phyloP scores from a whole-genome alignment of 2,888 invertebrate genomes.

The Rhagium mordax region DNA sequence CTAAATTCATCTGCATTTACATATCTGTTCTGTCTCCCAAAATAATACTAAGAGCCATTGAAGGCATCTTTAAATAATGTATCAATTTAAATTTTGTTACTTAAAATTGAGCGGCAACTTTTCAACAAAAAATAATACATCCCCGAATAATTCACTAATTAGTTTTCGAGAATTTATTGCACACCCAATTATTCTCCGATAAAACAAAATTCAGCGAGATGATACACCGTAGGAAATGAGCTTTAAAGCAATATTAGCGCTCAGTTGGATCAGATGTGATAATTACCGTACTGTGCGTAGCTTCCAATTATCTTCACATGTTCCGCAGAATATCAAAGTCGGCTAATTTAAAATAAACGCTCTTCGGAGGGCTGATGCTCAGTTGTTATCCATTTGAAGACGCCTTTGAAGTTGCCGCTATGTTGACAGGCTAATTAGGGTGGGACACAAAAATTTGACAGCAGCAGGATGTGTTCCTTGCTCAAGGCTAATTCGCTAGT shows the following conservation, averaged over 20 bases:
- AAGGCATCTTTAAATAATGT: no score
- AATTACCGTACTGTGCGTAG: conserved; percentile 49
- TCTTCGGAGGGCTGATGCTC: conserved; percentile 55
- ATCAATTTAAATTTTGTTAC: neutral
- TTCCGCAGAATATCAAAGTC: conserved; percentile 50
- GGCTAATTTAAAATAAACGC: conserved; percentile 58
- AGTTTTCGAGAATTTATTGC: neutral
- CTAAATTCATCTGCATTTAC: no score
- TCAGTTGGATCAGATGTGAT: conserved; percentile 38
- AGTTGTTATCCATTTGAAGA: conserved; percentile 54
- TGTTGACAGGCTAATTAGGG: conserved; percentile 60
- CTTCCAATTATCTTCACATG: conserved; percentile 53
- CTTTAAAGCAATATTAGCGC: conserved; percentile 33
- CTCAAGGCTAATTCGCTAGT: conserved; percentile 43
- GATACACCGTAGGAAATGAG: conserved; percentile 7
- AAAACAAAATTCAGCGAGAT: neutral
- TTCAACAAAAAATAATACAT: neutral
- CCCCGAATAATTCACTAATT: neutral
- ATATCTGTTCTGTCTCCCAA: no score
- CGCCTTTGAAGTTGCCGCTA: conserved; percentile 58
- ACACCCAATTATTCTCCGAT: neutral
- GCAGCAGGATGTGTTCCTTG: conserved; percentile 42
- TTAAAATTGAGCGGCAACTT: neutral
- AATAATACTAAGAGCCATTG: no score
- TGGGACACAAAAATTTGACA: conserved; percentile 57